Evolutionary conservation across 2,888 invertebrate genomes (phyloP).

Genomic region (Melieria omissa): DNA sequence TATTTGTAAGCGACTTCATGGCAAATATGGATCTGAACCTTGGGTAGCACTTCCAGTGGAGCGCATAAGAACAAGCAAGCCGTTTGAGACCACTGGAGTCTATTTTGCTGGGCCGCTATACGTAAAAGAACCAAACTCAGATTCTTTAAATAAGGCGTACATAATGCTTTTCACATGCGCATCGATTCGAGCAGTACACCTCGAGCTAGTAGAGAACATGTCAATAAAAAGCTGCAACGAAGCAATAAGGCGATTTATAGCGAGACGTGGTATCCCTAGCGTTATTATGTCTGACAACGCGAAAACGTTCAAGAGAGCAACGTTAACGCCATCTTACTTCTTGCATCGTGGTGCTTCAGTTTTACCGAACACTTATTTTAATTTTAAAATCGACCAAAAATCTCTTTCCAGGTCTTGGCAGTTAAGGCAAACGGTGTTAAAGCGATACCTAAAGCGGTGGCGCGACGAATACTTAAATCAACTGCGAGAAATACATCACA

Average conservation of each 20-base stretch:
- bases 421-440: too few species aligned
- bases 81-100: slow-evolving; percentile 39
- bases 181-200: slow-evolving; percentile 39
- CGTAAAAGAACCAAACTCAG: slow-evolving; percentile 9
- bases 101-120: slow-evolving; percentile 38
- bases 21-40: slow-evolving; percentile 35
- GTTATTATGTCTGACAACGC: slow-evolving; percentile 36
- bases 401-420: too few species aligned
- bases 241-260: too few species aligned
- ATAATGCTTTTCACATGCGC: slow-evolving; percentile 39
- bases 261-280: too few species aligned
- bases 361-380: too few species aligned
- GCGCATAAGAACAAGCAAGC: slow-evolving; percentile 33
- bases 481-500: too few species aligned
- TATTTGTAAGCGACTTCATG: slow-evolving; percentile 36
- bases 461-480: too few species aligned
- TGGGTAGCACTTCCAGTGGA: slow-evolving; percentile 37
- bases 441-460: too few species aligned
- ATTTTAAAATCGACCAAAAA: too few species aligned
- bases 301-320: slow-evolving; percentile 35
- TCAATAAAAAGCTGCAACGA: too few species aligned
- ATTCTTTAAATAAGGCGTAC: slow-evolving; percentile 19
- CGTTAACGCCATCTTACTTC: slow-evolving; percentile 35
- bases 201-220: too few species aligned
- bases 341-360: slow-evolving; percentile 11